A percentile compares a stretch with the other conserved stretches of the same genome.
These are phyloP conservation scores for Sphyrna mokarran DNA, from an alignment of 2,113 vertebrate genomes.

Conservation along the genomic window DNA sequence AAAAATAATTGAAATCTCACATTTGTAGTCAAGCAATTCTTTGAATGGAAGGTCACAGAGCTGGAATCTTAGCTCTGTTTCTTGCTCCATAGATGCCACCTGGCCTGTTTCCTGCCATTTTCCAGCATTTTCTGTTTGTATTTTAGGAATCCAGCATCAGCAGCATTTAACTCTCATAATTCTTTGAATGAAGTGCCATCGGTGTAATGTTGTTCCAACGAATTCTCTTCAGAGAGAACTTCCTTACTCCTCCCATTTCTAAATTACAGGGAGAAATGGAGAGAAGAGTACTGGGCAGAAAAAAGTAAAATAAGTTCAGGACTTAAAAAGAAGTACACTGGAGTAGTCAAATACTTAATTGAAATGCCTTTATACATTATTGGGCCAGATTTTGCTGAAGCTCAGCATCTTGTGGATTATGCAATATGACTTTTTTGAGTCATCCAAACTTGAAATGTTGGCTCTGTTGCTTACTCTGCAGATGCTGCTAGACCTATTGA, in stretches of 20 bases:
- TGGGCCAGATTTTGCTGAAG: background rate
- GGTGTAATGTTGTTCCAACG: background rate
- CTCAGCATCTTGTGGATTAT: background rate
- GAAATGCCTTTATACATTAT: background rate
- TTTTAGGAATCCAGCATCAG: too few relatives aligned
- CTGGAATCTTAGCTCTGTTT: background rate
- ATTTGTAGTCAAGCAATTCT: background rate
- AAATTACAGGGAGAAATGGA: background rate
- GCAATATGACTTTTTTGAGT: background rate
- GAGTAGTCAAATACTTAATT: background rate
- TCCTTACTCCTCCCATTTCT: background rate
- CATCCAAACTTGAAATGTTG: too few relatives aligned
- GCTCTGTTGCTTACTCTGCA: too few relatives aligned
- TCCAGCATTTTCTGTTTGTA: too few relatives aligned
- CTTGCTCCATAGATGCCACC: too few relatives aligned
- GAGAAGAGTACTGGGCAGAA: background rate
- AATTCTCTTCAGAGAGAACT: background rate
- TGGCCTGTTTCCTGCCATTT: too few relatives aligned
- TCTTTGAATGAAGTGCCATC: background rate
- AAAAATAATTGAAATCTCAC: background rate
- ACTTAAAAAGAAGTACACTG: background rate
- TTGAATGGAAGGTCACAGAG: background rate
- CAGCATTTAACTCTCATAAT: too few relatives aligned
- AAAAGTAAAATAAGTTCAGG: background rate
- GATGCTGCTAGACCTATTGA: too few relatives aligned